Evolutionary conservation across 1,140 invertebrate species (phyloP).

Genomic region (Trichonephila clavipes): DNA sequence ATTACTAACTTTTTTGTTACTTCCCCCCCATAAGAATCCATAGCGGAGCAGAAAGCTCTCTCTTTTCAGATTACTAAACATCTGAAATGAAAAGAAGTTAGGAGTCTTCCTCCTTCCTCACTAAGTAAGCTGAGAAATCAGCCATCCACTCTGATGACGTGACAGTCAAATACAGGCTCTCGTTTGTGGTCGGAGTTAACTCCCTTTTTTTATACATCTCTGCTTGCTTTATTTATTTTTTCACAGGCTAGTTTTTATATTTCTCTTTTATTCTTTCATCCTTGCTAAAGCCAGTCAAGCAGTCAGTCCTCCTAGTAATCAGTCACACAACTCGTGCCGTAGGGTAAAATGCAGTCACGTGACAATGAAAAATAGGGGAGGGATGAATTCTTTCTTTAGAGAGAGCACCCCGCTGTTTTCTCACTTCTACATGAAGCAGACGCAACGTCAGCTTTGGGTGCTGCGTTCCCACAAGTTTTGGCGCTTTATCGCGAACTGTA

Average conservation of each 20-base stretch:
- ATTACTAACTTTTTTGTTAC: not conserved
- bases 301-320: conserved; percentile 74
- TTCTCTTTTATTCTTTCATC: conserved; percentile 57
- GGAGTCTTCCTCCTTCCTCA: not conserved
- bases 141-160: conserved; percentile 61
- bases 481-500: conserved; percentile 24
- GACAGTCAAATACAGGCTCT: conserved; percentile 67
- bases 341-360: conserved; percentile 73
- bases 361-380: conserved; percentile 57
- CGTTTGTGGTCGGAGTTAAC: conserved; percentile 58
- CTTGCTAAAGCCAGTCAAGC: conserved; percentile 67
- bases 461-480: conserved; percentile 17
- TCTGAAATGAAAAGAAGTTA: not conserved
- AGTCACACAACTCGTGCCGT: conserved; percentile 75
- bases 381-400: conserved; percentile 26
- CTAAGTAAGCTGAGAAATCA: conserved; percentile 55
- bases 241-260: conserved; percentile 6
- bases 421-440: not conserved
- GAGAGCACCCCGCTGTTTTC: not conserved
- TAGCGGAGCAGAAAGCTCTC: not conserved
- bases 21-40: not conserved
- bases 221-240: not conserved
- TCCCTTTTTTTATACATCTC: conserved; percentile 46
- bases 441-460: conserved; percentile 18
- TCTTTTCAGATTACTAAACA: not conserved